Conservation (phyloP, 1,140 invertebrate genomes). For the Euborellia annulipes region DNA sequence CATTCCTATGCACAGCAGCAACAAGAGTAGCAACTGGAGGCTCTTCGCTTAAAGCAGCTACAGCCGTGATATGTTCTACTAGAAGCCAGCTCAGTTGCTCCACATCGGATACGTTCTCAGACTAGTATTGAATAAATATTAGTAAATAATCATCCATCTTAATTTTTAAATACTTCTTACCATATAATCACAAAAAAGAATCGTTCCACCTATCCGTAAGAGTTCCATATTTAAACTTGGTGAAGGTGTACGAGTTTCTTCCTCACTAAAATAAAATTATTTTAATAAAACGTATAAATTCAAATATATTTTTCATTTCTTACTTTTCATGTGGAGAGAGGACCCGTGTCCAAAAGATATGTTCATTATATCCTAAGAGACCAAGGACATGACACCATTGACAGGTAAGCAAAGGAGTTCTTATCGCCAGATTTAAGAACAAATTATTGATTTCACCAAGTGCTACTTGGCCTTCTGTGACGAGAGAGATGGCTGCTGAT, state of each 20-base stretch:
- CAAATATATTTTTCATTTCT: neutral
- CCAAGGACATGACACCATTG: slow-evolving; percentile 58
- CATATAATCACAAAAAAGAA: slow-evolving; percentile 55
- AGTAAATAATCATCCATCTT: neutral
- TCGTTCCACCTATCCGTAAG: slow-evolving; percentile 36
- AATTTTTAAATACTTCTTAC: slow-evolving; percentile 24
- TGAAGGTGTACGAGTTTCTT: slow-evolving; percentile 1
- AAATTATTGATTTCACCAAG: slow-evolving; percentile 34
- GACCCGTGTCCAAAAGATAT: slow-evolving; percentile 41
- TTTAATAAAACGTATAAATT: slow-evolving; percentile 2
- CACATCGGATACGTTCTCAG: slow-evolving; percentile 49
- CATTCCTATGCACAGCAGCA: slow-evolving; percentile 45
- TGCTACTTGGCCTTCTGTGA: slow-evolving; percentile 23
- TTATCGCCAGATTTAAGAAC: slow-evolving; percentile 33
- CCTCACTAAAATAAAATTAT: slow-evolving; percentile 4
- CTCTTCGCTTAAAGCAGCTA: slow-evolving; percentile 42
- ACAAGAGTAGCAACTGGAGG: slow-evolving; percentile 47
- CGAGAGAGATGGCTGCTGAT: slow-evolving; percentile 31
- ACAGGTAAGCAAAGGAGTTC: slow-evolving; percentile 42
- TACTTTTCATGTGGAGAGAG: slow-evolving; percentile 21
- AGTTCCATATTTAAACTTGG: slow-evolving; percentile 36
- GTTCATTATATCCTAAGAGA: slow-evolving; percentile 43
- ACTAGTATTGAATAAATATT: slow-evolving; percentile 26
- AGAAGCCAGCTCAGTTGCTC: slow-evolving; percentile 64
- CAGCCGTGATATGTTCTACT: slow-evolving; percentile 48